Conservation (phyloP, 2,888 invertebrate species). For the Villa cingulata region DNA sequence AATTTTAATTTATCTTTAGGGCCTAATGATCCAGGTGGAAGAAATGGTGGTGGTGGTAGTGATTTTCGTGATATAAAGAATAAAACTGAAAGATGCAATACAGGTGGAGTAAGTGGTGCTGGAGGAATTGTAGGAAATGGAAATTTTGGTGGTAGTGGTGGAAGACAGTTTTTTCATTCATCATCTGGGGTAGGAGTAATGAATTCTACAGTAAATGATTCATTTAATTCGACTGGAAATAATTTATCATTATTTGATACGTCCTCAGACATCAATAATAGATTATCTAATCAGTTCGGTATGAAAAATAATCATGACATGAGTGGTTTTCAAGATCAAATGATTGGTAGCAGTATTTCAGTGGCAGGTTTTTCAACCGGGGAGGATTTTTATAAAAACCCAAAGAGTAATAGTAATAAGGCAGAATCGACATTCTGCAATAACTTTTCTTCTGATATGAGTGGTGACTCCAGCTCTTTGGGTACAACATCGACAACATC, state of each 20-base stretch:
- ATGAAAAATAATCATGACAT: neutral
- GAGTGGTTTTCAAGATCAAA: too few species aligned
- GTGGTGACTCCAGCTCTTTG: constrained; percentile 44
- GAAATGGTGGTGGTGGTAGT: constrained; percentile 25
- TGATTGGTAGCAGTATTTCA: too few species aligned
- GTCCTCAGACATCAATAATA: too few species aligned
- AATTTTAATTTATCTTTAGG: constrained; percentile 55
- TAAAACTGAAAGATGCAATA: constrained; percentile 9
- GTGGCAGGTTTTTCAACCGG: neutral
- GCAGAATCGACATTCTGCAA: constrained; percentile 6
- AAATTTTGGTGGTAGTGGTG: neutral
- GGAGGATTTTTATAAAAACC: constrained; percentile 45
- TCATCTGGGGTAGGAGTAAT: too few species aligned
- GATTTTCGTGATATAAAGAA: constrained; percentile 13
- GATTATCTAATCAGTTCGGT: neutral
- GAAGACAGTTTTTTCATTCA: constrained; percentile 19
- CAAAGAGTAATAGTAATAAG: constrained; percentile 35
- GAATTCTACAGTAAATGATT: constrained; percentile 20
- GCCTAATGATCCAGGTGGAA: constrained; percentile 50
- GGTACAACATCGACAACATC: constrained; percentile 40
- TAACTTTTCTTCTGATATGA: constrained; percentile 14
- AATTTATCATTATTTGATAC: neutral
- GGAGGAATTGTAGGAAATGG: constrained; percentile 11
- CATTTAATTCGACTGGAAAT: constrained; percentile 13
- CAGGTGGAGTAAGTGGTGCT: neutral